Base-by-base conservation (phyloP, 2,888 invertebrate genomes). In the Cryptus armator region DNA sequence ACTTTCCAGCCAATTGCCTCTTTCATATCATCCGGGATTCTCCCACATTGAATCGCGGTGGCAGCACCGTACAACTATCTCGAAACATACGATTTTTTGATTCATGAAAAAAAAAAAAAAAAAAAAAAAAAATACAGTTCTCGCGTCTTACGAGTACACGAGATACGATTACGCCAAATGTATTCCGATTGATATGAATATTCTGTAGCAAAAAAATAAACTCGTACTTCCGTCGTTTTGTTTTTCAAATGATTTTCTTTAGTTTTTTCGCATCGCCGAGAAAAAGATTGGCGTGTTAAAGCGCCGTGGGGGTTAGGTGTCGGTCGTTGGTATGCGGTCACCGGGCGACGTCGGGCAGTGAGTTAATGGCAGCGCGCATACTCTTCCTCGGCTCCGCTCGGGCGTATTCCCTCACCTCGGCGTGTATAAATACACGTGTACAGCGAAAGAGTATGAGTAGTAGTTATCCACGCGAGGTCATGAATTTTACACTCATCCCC, bases 41-140 rank as follows among this genome's bases (percentile, higher is more conserved):
- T 92, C 92, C 92, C 90, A 88, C 83, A 19, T 43, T 43, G 66
- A 14, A 86, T 9, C 81, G 79, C 81, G 80, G 87, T 80, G 90
- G 92, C 91, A 92, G 90, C 91, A 91, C 92, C 83, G 81, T 84
- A 88, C 89, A 84, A 37, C 86, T 74, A 24, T 59, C 32, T 66
- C 64, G 29, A 37, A 48, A 48, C n/a, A n/a, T n/a, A 12, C 19
- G 3, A 37, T 37, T 37, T 9, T 9, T 9, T 1, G 9, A 37
- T 37, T 37, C 37, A 9, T 37, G 1, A 64, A 48, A n/a, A 48
- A 48, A 48, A 48, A n/a, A 46, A n/a, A n/a, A n/a, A n/a, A n/a
- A n/a, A 48, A 48, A 48, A n/a, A 48, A 48, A 32, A n/a, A 29
- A 12, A 5, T n/a, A 29, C 29, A 24, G 4, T 29, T 59, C 32